Evolutionary conservation across 2,113 vertebrate genomes (phyloP), one percentile per base, ranked within the genome.

Genomic region (Poeciliopsis prolifica): DNA sequence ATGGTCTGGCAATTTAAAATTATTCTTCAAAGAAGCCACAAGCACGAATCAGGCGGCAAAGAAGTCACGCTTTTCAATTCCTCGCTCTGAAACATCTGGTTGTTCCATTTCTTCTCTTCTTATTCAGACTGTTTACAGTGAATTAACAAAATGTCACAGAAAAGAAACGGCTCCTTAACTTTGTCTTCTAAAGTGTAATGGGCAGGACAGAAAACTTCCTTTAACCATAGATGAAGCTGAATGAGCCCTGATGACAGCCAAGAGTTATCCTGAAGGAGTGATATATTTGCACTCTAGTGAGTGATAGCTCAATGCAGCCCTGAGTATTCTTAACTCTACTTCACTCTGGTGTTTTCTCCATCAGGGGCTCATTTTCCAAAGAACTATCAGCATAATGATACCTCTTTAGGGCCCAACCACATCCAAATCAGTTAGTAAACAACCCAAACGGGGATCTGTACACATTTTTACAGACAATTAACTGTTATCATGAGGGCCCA

Each of bases 381-480:
- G 82, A 91, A 86, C 89, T 87, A 93, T 94, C 92, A 91, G 81
- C 89, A 84, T 94, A 94, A 94, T 91, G 91, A 94, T 88, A 85
- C 87, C 89, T 92, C 92, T 92, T 93, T 94, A 93, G 92, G 92
- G 88, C 87, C 89, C 89, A 91, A 92, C 93, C 90, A 87, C 93
- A 93, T 94, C 94, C 93, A 95, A 94, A 94, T 94, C 91, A 92
- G 91, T 92, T 92, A 92, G 91, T 92, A 92, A 94, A 93, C 93
- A 94, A 92, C 92, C 90, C 88, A 93, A 94, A 93, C 83, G 85
- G 93, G 91, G 92, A 94, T 92, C 91, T 91, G 92, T 90, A 91
- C 92, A 92, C 93, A 93, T 93, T 94, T 94, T 93, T 92, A 94
- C 93, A 94, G 90, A 93, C 94, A 93, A 94, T 95, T 94, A 94